A percentile compares a stretch with the other conserved stretches of the same genome.
Evolutionary conservation across 2,113 vertebrate genomes (phyloP).

Genomic region (Grantiella picta): DNA sequence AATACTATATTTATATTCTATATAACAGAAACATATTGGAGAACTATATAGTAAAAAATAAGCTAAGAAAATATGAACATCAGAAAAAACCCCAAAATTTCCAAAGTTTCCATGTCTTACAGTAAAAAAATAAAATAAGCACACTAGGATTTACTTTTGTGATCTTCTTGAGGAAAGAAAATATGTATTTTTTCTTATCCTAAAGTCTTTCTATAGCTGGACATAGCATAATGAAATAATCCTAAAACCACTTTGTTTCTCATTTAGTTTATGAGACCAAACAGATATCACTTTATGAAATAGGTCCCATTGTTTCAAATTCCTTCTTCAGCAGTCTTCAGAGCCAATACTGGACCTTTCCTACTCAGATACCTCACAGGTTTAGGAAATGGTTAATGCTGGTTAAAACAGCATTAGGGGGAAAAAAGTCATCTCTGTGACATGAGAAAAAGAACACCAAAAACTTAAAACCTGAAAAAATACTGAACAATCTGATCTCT

Average conservation of each 20-base stretch:
- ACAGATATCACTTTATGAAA: background rate
- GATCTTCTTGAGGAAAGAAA: background rate
- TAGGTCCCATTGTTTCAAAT: background rate
- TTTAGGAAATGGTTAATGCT: background rate
- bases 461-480: background rate
- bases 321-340: background rate
- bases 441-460: background rate
- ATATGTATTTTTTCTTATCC: background rate
- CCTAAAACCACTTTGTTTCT: background rate
- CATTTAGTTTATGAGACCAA: background rate
- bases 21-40: background rate
- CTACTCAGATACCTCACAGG: background rate
- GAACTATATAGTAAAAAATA: background rate
- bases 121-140: background rate
- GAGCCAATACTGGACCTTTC: background rate
- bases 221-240: background rate
- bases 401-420: background rate
- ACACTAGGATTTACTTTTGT: background rate
- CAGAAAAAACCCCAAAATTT: rapidly evolving
- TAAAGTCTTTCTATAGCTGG: background rate
- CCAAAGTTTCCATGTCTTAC: background rate
- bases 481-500: background rate
- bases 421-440: background rate
- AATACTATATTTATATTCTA: background rate
- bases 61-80: background rate